These are phyloP conservation scores for Trichomycterus rosablanca DNA, from an alignment of 2,113 vertebrate genomes.

Conservation along the genomic window DNA sequence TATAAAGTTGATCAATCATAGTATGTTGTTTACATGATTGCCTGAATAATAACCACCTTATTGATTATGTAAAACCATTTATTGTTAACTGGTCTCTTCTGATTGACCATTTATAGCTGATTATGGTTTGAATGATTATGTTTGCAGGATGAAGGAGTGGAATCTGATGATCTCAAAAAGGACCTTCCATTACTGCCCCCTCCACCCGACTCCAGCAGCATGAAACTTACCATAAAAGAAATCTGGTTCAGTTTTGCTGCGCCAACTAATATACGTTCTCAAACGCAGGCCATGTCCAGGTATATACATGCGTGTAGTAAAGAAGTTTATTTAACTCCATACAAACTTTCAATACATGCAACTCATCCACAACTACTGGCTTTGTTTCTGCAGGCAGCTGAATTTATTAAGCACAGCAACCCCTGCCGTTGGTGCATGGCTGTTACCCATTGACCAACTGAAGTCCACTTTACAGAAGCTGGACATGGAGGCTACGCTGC, in stretches of 20 bases:
- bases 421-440: conserved; percentile 91
- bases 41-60: no score
- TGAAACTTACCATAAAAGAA: conserved; percentile 94
- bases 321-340: background rate
- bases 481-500: conserved; percentile 85
- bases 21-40: no score
- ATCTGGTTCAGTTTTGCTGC: conserved; percentile 99
- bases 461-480: conserved; percentile 90
- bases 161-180: conserved; percentile 96
- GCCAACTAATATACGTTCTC: conserved; percentile 90
- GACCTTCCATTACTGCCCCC: conserved; percentile 93
- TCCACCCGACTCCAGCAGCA: conserved; percentile 96
- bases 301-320: conserved; percentile 58
- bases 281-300: conserved; percentile 85
- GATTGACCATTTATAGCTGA: no score
- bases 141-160: conserved; percentile 92
- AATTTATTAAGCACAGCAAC: conserved; percentile 97
- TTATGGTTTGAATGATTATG: conserved; percentile 16
- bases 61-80: no score
- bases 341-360: no score
- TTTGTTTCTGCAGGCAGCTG: conserved; percentile 73
- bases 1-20: no score
- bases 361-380: background rate
- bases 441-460: conserved; percentile 95
- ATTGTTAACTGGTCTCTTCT: no score